Percentiles rank a stretch among this genome's conserved stretches.
These are phyloP conservation scores for Drosophila sordidula DNA, from an alignment of 2,888 invertebrate species.

Conservation along the genomic window DNA sequence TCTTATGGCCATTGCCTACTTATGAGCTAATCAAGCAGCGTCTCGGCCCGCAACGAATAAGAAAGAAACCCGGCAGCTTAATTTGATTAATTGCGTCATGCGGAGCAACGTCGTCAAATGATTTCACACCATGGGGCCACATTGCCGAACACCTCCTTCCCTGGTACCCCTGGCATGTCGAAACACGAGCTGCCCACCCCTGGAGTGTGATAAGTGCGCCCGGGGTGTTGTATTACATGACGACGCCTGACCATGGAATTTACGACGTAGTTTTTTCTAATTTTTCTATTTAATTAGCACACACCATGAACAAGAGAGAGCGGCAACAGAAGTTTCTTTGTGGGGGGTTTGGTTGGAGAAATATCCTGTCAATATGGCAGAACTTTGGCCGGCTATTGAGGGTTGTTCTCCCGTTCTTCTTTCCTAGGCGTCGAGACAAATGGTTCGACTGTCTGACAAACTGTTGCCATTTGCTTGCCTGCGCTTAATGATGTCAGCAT, in stretches of 20 bases:
- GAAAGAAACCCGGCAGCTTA: slow-evolving; percentile 52
- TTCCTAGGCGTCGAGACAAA: slow-evolving; percentile 61
- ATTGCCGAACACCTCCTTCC: neutral
- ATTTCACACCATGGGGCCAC: slow-evolving; percentile 66
- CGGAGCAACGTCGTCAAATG: slow-evolving; percentile 72
- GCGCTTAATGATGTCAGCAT: slow-evolving; percentile 79
- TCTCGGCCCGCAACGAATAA: slow-evolving; percentile 28
- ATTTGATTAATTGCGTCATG: slow-evolving; percentile 82
- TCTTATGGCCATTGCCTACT: slow-evolving; percentile 47
- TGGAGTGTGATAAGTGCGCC: slow-evolving; percentile 71
- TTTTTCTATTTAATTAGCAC: slow-evolving; percentile 78
- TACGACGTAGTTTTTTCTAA: slow-evolving; percentile 79
- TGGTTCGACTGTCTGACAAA: slow-evolving; percentile 69
- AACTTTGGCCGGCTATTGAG: slow-evolving; percentile 29
- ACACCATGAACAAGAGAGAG: slow-evolving; percentile 3
- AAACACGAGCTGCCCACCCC: slow-evolving; percentile 23
- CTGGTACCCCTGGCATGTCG: slow-evolving; percentile 23
- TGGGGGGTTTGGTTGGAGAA: slow-evolving; percentile 5
- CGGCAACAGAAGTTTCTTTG: slow-evolving; percentile 10
- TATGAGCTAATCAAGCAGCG: slow-evolving; percentile 70
- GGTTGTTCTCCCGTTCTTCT: slow-evolving; percentile 19
- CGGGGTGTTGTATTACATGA: slow-evolving; percentile 72
- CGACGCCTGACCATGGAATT: slow-evolving; percentile 59
- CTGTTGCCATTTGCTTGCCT: slow-evolving; percentile 68
- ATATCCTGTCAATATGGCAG: slow-evolving; percentile 54